phyloP scores from a whole-genome alignment of 2,797 vertebrate genomes.

The Poecilia picta region DNA sequence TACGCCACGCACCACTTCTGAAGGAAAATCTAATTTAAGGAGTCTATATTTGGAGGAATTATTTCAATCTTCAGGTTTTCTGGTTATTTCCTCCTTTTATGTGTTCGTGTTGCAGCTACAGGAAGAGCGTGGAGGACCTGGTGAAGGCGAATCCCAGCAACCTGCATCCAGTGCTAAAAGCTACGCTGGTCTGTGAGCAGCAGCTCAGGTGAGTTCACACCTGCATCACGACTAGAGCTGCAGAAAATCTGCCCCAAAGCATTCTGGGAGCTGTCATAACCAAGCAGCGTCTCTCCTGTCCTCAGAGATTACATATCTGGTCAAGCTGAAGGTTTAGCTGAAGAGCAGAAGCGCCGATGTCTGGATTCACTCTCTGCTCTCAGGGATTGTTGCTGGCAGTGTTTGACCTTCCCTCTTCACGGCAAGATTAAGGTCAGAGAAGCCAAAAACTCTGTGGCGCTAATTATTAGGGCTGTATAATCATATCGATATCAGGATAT shows the following conservation, averaged over 20 bases:
- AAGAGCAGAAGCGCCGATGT: slow-evolving; percentile 35
- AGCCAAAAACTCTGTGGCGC: no score
- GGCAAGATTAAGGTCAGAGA: slow-evolving; percentile 78
- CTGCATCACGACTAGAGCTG: not conserved
- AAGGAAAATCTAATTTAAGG: not conserved
- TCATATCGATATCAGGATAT: no score
- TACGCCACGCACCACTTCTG: not conserved
- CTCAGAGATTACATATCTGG: slow-evolving; percentile 76
- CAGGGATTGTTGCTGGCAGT: slow-evolving; percentile 71
- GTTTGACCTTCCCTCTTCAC: slow-evolving; percentile 79
- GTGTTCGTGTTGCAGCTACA: slow-evolving; percentile 80
- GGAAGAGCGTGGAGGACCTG: slow-evolving; percentile 79
- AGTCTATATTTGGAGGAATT: not conserved
- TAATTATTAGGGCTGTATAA: no score
- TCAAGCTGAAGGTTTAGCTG: slow-evolving; percentile 45
- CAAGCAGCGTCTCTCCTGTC: slow-evolving; percentile 1
- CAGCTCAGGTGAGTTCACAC: slow-evolving; percentile 82
- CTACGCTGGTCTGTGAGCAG: slow-evolving; percentile 85
- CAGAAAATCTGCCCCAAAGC: slow-evolving; percentile 1
- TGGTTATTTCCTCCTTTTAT: not conserved
- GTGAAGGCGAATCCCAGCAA: slow-evolving; percentile 75
- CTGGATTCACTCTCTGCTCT: slow-evolving; percentile 72
- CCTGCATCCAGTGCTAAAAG: slow-evolving; percentile 78
- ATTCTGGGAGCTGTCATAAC: slow-evolving; percentile 13
- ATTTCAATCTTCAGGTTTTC: not conserved